Evolutionary conservation across 2,797 vertebrate species (phyloP).

Genomic region (Bothrops alternatus): DNA sequence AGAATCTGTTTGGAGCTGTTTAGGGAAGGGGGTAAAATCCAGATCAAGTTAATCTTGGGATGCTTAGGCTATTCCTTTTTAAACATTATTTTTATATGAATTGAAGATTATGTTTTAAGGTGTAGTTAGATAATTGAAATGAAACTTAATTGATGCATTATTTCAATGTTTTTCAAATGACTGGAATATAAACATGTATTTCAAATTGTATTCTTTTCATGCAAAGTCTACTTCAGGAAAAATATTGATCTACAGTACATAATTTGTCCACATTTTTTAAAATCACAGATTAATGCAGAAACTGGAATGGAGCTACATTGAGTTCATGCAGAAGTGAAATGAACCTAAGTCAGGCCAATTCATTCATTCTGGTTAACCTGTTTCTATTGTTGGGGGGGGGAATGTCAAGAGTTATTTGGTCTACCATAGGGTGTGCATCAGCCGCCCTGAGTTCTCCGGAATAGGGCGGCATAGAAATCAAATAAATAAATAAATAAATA

Average conservation of each 20-base stretch:
- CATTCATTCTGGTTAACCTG: not conserved
- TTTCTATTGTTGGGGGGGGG: not conserved
- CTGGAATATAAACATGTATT: not conserved
- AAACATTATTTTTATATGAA: not conserved
- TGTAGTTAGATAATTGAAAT: not conserved
- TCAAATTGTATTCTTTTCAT: not conserved
- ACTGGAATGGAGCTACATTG: not conserved
- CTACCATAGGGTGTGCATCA: not conserved
- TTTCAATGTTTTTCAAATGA: not conserved
- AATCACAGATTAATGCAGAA: not conserved
- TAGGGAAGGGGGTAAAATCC: not conserved
- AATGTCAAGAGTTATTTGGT: not conserved
- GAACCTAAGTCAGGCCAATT: not conserved
- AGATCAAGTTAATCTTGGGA: not conserved
- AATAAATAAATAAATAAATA: too few species aligned
- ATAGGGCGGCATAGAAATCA: too few species aligned
- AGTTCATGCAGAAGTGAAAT: not conserved
- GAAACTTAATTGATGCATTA: not conserved
- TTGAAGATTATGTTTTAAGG: not conserved
- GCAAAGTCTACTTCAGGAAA: not conserved
- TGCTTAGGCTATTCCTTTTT: not conserved
- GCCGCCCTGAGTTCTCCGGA: too few species aligned
- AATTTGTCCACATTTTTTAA: not conserved
- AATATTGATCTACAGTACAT: not conserved
- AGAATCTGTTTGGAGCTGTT: not conserved